Evolutionary conservation across 2,888 invertebrate species (phyloP), one percentile per base, ranked within the genome.

Genomic region (Brachypalpus laphriformis): DNA sequence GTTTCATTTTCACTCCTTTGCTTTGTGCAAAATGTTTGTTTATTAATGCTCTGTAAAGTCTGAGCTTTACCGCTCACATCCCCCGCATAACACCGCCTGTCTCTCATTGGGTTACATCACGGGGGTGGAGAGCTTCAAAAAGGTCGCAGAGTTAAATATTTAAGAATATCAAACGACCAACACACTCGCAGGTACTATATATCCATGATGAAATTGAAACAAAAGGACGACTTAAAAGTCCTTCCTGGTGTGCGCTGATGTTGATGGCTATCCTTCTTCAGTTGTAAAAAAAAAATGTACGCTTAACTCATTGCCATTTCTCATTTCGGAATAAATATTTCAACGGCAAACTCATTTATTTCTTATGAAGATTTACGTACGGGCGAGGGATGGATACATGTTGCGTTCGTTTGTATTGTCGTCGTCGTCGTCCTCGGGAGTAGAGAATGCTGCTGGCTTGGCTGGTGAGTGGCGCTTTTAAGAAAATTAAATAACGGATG

Each of bases 321-420:
- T 86, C 85, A 82, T 86, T 86, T 86, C 47, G 40, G 37, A 37
- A 76, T 86, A 82, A 76, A 86, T 86, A 82, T 86, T 86, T 86
- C 56, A 82, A 66, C 59, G 74, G 34, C 51, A 42, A 31, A 56
- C 71, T 82, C 85, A 86, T 86, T 82, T 82, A 76, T 86, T 76
- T 82, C 71, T 82, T 86, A 86, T 82, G 85, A 82, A 81, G 85
- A 81, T 75, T 75, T 57, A 85, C 81, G 75, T 42, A 25, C 37
- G 20, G 3, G 7, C 18, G 20, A 42, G 25, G 57, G 45, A 71
- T 34, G 22, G 47, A 20, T 65, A 56, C 57, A 70, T 65, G 40
- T 71, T 72, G 28, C 37, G 16, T 54, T 76, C 65, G 42, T 45
- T n/a, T 8, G 34, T 11, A 7, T 28, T 14, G 7, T 8, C 34